A percentile compares a stretch with the other conserved stretches of the same genome.
These are phyloP conservation scores for Porites cylindrica DNA, from an alignment of 92 coral and sea anemone species.

Conservation along the genomic window DNA sequence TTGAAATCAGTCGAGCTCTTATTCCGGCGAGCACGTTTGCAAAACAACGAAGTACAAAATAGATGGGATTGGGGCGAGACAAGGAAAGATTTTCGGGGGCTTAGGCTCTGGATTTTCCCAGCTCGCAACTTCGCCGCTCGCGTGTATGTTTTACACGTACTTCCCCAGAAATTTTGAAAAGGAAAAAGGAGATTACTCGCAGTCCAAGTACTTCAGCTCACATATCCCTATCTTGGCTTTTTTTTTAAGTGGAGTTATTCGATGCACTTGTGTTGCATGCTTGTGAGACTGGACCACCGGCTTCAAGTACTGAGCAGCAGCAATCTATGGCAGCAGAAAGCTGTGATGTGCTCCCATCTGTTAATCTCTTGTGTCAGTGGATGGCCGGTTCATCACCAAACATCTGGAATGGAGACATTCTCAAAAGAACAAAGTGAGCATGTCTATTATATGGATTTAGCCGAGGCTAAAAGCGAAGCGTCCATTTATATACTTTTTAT, in stretches of 20 bases:
- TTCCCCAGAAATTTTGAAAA: too few relatives aligned
- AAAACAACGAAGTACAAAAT: too few relatives aligned
- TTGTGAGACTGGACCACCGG: conserved; percentile 44
- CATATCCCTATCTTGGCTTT: neutral
- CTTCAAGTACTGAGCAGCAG: conserved; percentile 8
- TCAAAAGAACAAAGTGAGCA: conserved; percentile 75
- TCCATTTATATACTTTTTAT: neutral
- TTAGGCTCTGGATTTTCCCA: too few relatives aligned
- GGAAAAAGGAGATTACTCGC: too few relatives aligned
- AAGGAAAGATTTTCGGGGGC: too few relatives aligned
- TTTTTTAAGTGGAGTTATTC: conserved; percentile 74
- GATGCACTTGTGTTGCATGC: conserved; percentile 55
- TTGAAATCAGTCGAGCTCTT: too few relatives aligned
- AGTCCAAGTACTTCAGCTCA: neutral
- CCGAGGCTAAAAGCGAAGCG: neutral
- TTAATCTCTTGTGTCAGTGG: conserved; percentile 93
- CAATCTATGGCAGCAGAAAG: conserved; percentile 27
- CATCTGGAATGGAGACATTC: conserved; percentile 79
- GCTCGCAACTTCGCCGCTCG: too few relatives aligned
- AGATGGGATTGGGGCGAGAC: too few relatives aligned
- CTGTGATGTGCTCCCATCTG: conserved; percentile 70
- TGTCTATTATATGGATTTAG: neutral
- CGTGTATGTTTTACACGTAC: too few relatives aligned
- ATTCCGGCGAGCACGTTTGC: too few relatives aligned
- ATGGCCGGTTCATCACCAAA: conserved; percentile 69